phyloP scores from a whole-genome alignment of 2,113 vertebrate genomes.

The Pipra filicauda region DNA sequence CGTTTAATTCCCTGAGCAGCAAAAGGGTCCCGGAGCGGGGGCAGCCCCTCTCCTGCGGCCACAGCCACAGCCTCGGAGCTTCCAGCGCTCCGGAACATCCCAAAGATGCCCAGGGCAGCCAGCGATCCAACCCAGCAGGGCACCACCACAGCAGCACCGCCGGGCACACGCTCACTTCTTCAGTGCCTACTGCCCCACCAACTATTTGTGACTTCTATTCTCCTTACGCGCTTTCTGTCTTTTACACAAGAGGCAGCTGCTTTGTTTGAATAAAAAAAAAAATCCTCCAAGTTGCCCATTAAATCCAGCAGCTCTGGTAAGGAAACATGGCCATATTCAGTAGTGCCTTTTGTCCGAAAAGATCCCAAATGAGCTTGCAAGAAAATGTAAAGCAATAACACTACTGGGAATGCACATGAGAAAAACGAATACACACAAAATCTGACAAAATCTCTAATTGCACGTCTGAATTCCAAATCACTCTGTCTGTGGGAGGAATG shows the following conservation, averaged over 20 bases:
- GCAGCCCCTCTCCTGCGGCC: background rate
- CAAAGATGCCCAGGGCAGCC: background rate
- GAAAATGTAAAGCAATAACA: background rate
- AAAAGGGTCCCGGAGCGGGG: too few relatives aligned
- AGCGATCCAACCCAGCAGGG: background rate
- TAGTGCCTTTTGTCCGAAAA: background rate
- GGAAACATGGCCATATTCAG: background rate
- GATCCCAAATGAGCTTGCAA: background rate
- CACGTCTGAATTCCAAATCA: accelerated
- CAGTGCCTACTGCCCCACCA: background rate
- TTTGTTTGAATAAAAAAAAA: background rate
- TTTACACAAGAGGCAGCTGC: background rate
- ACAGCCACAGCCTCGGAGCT: background rate
- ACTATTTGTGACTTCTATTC: background rate
- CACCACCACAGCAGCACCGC: too few relatives aligned
- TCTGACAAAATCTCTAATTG: background rate
- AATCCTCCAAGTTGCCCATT: background rate
- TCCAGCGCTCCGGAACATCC: accelerated
- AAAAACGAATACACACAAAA: background rate
- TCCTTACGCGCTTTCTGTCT: background rate
- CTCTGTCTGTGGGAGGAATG: background rate
- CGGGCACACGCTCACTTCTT: too few relatives aligned
- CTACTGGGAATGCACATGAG: accelerated
- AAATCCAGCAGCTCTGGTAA: background rate
- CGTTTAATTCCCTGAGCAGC: too few relatives aligned